phyloP scores from a whole-genome alignment of 2,888 invertebrate genomes.

The Ethmia dodecea region DNA sequence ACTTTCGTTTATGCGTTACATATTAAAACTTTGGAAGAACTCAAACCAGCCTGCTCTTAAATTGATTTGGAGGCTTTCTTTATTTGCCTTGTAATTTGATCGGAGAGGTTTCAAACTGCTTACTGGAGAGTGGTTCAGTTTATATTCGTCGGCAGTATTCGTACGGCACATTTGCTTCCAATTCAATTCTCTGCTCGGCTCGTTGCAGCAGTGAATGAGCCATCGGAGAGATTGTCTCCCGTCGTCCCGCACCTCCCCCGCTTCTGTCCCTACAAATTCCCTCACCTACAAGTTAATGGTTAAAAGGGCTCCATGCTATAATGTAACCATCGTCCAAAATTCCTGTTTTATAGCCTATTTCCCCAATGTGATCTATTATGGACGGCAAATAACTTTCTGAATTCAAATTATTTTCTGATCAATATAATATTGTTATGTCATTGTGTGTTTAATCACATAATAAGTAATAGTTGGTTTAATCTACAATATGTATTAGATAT shows the following conservation, averaged over 20 bases:
- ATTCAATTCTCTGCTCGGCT: constrained; percentile 70
- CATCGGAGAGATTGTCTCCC: constrained; percentile 64
- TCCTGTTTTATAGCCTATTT: constrained; percentile 26
- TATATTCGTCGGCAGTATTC: constrained; percentile 61
- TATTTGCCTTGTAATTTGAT: constrained; percentile 46
- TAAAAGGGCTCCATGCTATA: constrained; percentile 30
- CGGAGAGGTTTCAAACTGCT: constrained; percentile 37
- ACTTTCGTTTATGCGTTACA: no score
- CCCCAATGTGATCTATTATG: no score
- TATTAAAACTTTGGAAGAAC: no score
- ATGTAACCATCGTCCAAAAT: constrained; percentile 31
- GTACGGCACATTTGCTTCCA: constrained; percentile 71
- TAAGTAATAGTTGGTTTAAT: no score
- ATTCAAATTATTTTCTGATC: no score
- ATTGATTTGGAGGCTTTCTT: constrained; percentile 31
- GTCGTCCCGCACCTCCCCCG: constrained; percentile 28
- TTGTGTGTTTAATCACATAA: no score
- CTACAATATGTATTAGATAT: no score
- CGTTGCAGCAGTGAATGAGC: constrained; percentile 69
- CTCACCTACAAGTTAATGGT: constrained; percentile 33
- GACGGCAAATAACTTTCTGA: no score
- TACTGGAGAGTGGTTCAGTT: constrained; percentile 52
- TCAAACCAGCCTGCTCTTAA: no score
- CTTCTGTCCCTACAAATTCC: constrained; percentile 28
- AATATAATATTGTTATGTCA: no score